Evolutionary conservation across 2,888 invertebrate genomes (phyloP), one percentile per base, ranked within the genome.

Genomic region (Amblyjoppa proteus): DNA sequence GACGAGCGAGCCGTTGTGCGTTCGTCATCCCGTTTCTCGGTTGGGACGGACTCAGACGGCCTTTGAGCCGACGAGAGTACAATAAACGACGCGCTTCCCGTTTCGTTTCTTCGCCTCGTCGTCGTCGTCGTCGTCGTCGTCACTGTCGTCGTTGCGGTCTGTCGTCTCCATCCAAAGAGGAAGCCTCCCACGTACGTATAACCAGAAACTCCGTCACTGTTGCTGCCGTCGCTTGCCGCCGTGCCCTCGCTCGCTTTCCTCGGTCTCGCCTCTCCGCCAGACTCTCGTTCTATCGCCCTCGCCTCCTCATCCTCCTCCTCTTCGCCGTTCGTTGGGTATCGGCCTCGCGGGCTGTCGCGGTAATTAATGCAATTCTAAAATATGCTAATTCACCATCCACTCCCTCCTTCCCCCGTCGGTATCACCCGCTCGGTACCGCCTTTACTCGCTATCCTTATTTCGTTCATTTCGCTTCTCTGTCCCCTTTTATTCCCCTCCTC

Each of bases 301-400:
- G 77, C 49, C 49, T 34, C 69, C 45, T 81, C 49, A 34, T 34
- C 69, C 45, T 38, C 58, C 56, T 56, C 74, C 28, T 61, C 51
- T 71, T 45, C 70, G 66, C 16, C 51, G 64, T 31, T 25, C 31
- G 38, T 31, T 64, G 64, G 28, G 77, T 86, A 83, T 86, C 86
- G 83, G 80, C 51, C 80, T 83, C 84, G 45, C 73, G 85, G 71
- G 68, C 84, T 82, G 83, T 83, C 83, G 74, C 87, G 84, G 88
- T 91, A 91, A 91, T 91, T 91, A 91, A 91, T 91, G 91, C 90
- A 89, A 91, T 91, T 91, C 89, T 89, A 89, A 90, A 90, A 91
- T 91, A 91, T 91, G 91, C 90, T 90, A 91, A 91, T 91, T 89
- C 89, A 87, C 83, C 77, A 86, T 88, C 86, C 82, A 77, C 85